phyloP scores from a whole-genome alignment of 1,140 invertebrate species.

The Marisa cornuarietis region DNA sequence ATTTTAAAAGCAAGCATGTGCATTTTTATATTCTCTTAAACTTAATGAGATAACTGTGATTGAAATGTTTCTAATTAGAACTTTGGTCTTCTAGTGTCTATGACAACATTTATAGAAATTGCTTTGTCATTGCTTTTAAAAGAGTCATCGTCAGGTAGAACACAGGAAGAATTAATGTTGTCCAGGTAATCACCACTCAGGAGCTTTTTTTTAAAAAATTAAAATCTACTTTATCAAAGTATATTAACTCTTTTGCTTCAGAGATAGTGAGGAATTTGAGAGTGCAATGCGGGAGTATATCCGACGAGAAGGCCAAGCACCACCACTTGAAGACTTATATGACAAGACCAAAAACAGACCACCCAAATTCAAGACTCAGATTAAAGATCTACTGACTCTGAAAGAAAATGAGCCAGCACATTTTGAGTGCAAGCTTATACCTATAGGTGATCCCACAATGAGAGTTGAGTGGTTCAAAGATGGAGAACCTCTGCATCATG shows the following conservation, averaged over 20 bases:
- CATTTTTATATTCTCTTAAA: too few species aligned
- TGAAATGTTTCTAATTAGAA: too few species aligned
- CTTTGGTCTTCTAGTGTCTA: too few species aligned
- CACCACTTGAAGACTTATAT: slow-evolving; percentile 59
- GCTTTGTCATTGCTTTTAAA: too few species aligned
- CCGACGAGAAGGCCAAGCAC: slow-evolving; percentile 53
- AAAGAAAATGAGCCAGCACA: slow-evolving; percentile 92
- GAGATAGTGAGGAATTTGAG: slow-evolving; percentile 43
- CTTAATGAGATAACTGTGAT: too few species aligned
- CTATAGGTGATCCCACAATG: slow-evolving; percentile 96
- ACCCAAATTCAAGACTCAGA: slow-evolving; percentile 91
- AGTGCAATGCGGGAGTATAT: slow-evolving; percentile 56
- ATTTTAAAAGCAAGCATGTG: too few species aligned
- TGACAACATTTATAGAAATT: too few species aligned
- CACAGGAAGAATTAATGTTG: too few species aligned
- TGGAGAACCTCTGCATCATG: slow-evolving; percentile 90
- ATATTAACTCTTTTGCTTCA: slow-evolving; percentile 7
- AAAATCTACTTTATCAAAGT: too few species aligned
- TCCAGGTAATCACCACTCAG: too few species aligned
- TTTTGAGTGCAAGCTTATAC: slow-evolving; percentile 95
- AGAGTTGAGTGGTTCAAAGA: slow-evolving; percentile 99
- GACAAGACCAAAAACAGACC: slow-evolving; percentile 66
- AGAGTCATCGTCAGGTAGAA: too few species aligned
- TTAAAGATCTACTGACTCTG: slow-evolving; percentile 88
- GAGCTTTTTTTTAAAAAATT: too few species aligned